Evolutionary conservation across 1,140 invertebrate genomes (phyloP), one percentile per base, ranked within the genome.

Genomic region (Solenopsis invicta): DNA sequence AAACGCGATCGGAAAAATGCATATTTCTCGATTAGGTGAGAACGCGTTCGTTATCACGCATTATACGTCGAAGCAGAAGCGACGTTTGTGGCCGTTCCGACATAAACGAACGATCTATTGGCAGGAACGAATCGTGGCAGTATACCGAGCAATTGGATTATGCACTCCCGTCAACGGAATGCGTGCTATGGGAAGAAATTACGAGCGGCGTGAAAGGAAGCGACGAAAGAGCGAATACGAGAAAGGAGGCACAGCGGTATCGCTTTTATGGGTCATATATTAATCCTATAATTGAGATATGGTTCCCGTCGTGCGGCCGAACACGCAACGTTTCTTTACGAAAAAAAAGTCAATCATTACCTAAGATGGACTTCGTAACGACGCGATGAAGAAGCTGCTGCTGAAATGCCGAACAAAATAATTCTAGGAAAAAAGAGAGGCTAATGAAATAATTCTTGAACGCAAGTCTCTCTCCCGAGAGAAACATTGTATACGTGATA

Each of bases 271-370:
- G 89, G 86, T 91, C 92, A 87, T 93, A 91, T 92, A 93, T 93
- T 93, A 93, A 91, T 93, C 87, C 78, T 78, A 86, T 93, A 93
- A 94, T 93, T 94, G 92, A 93, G 93, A 94, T 91, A 92, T 92
- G 90, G 86, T 91, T 87, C 87, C 90, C 85, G 90, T 91, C 88
- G 77, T 69, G 88, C 85, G 67, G 84, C 74, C 77, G 85, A 66
- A 66, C 89, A 93, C 91, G 92, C 93, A 91, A 91, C 74, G 84
- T 81, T 81, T 61, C 21, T 21, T 61, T 54, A 77, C 86, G 87
- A 89, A 91, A 92, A 91, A 92, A 81, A 93, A 93, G 80, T 87
- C 80, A 88, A 66, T 84, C 92, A 89, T 92, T 91, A 89, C 89
- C 86, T 86, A 90, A 90, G 84, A 88, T 69, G 74, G 86, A 80